Conservation (phyloP, 64 coral and sea anemone species). For the Exaiptasia diaphana region DNA sequence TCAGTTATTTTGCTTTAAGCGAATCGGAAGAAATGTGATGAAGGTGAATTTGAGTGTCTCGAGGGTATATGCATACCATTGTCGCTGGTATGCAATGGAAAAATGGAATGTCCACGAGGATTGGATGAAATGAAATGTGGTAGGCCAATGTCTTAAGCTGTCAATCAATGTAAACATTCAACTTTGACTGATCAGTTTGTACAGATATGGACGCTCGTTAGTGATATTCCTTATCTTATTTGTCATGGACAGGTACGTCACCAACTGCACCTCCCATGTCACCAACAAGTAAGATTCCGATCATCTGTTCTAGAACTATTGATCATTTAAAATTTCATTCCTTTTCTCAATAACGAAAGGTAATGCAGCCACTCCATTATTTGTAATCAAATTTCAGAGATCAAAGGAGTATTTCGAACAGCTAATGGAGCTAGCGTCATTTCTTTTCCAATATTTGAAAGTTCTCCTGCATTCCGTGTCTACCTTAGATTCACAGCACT, state of each 20-base stretch:
- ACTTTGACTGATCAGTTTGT: background rate
- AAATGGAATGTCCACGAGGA: constrained; percentile 20
- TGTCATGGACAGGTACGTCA: too few species aligned
- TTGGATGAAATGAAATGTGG: constrained; percentile 24
- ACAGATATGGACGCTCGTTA: background rate
- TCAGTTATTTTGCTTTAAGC: background rate
- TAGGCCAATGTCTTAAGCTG: background rate
- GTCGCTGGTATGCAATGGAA: constrained; percentile 25
- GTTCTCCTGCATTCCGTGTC: background rate
- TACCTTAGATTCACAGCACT: constrained; percentile 30
- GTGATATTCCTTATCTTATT: background rate
- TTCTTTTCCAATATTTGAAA: constrained; percentile 30
- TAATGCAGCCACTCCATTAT: background rate
- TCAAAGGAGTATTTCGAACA: constrained; percentile 20
- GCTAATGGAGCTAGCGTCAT: background rate
- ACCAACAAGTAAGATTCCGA: background rate
- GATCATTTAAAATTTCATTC: background rate
- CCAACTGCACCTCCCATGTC: too few species aligned
- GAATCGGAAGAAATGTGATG: background rate
- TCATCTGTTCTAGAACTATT: background rate
- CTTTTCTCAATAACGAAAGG: background rate
- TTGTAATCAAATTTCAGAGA: background rate
- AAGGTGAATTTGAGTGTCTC: background rate
- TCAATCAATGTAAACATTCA: background rate
- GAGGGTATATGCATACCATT: constrained; percentile 22